Evolutionary conservation across 2,888 invertebrate species (phyloP).

Genomic region (Pyrrhosoma nymphula): DNA sequence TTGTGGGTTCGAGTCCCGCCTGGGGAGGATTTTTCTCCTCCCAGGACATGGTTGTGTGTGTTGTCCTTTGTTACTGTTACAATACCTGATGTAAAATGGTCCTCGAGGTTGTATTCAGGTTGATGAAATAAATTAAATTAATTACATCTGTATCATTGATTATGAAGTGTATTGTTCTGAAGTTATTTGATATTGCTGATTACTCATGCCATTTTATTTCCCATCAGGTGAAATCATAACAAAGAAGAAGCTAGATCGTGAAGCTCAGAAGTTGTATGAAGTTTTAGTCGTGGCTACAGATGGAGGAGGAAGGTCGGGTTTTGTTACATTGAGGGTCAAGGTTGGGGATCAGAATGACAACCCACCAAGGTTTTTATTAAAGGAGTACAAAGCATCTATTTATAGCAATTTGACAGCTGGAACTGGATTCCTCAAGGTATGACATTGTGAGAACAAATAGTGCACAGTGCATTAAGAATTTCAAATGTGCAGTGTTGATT

Average conservation of each 20-base stretch:
- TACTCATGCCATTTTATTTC: not conserved
- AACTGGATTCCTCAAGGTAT: conserved; percentile 82
- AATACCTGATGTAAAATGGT: too few relatives aligned
- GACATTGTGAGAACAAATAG: conserved; percentile 44
- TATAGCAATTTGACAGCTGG: conserved; percentile 82
- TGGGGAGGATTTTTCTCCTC: too few relatives aligned
- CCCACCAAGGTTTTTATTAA: conserved; percentile 86
- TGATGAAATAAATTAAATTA: too few relatives aligned
- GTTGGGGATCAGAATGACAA: conserved; percentile 93
- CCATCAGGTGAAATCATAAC: conserved; percentile 81
- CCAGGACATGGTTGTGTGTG: too few relatives aligned
- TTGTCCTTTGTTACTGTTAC: too few relatives aligned
- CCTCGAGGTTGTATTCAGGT: too few relatives aligned
- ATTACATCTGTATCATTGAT: not conserved
- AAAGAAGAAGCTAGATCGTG: conserved; percentile 86
- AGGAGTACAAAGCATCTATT: conserved; percentile 88
- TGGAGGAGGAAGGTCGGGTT: conserved; percentile 88
- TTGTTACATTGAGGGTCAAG: conserved; percentile 87
- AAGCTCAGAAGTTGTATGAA: conserved; percentile 84
- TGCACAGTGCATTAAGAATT: not conserved
- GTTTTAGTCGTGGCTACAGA: conserved; percentile 91
- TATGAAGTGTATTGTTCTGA: not conserved
- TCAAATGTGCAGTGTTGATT: not conserved
- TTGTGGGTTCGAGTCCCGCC: too few relatives aligned
- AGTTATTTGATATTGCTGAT: not conserved